Base-by-base conservation (phyloP, 2,113 vertebrate species). In the Colinus virginianus region DNA sequence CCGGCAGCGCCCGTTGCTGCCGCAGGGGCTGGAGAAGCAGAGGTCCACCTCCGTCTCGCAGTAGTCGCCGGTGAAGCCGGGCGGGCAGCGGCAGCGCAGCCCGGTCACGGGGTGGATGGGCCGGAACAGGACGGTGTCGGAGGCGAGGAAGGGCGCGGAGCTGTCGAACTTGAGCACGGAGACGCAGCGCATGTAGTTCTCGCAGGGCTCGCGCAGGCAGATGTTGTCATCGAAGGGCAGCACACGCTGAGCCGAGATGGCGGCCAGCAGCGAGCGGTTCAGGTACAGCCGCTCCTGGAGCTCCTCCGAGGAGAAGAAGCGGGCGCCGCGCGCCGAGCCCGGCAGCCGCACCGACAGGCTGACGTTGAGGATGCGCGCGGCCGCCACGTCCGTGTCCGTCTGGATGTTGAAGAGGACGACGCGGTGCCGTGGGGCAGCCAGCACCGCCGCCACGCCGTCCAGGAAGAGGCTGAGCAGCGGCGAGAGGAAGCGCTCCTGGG, bases 171-270 rank as follows among this genome's bases (percentile, higher is more conserved):
- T 98, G 74, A 99, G 98, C 88, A 99, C 99, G 0, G 99, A 99
- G 81, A 99, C 98, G 17, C 99, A 99, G 97, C 98, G 99, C 99
- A 99, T 98, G 98, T 99, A 99, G 97, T 99, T 99, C 97, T 99
- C 99, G 16, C 99, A 99, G 2, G 99, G 99, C 95, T 99, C 99
- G 0, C 99, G 98, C 63, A 99, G 98, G 96, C 99, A 99, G 97
- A 99, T 98, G 95, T 99, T 99, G 98, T 99, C 99, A 8, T 99
- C 99, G 32, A 99, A 99, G 55, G 99, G 99, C 74, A 99, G 98
- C 59, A 99, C 99, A 8, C 97, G 98, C 97, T 99, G 99, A 0
- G 98, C 98, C 0, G 99, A 98, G 92, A 99, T 97, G 93, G 97
- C 97, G 0, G 98, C 97, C 46, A 99, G 96, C 59, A 99, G 98